phyloP scores from a whole-genome alignment of 2,888 invertebrate genomes.

The Yponomeuta sedellus region DNA sequence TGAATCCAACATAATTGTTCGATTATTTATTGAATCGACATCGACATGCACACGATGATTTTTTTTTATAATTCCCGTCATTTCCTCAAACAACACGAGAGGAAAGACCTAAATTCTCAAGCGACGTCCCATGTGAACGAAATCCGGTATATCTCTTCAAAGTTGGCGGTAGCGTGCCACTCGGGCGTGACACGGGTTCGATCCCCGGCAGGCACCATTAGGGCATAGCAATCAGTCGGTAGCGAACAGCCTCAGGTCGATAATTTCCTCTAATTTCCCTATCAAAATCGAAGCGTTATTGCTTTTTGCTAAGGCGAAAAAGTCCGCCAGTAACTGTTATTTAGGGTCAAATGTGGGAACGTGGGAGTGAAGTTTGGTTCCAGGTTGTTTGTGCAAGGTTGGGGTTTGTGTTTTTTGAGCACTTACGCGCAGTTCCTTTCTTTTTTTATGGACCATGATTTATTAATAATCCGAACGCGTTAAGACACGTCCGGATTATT shows the following conservation, averaged over 20 bases:
- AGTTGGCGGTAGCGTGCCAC: constrained; percentile 41
- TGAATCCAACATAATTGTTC: too few relatives aligned
- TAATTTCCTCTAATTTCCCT: constrained; percentile 76
- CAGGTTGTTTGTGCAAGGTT: too few relatives aligned
- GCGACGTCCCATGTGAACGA: neutral
- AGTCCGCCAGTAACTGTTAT: constrained; percentile 42
- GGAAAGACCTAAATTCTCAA: neutral
- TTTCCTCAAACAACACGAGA: neutral
- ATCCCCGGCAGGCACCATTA: constrained; percentile 70
- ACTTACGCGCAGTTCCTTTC: neutral
- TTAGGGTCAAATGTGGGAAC: constrained; percentile 55
- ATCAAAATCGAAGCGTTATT: constrained; percentile 66
- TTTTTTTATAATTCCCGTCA: neutral
- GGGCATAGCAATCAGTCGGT: constrained; percentile 71
- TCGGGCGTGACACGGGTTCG: constrained; percentile 65
- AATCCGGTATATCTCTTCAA: constrained; percentile 4
- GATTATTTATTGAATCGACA: too few relatives aligned
- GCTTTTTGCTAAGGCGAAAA: constrained; percentile 37
- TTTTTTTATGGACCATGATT: neutral
- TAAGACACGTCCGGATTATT: too few relatives aligned
- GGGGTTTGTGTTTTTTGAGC: too few relatives aligned
- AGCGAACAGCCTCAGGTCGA: constrained; percentile 52
- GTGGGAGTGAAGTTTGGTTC: constrained; percentile 16
- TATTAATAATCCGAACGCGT: too few relatives aligned
- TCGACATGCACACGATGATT: too few relatives aligned